These are phyloP conservation scores for Lomographa bimaculata DNA, from an alignment of 2,888 invertebrate genomes.

Conservation along the genomic window DNA sequence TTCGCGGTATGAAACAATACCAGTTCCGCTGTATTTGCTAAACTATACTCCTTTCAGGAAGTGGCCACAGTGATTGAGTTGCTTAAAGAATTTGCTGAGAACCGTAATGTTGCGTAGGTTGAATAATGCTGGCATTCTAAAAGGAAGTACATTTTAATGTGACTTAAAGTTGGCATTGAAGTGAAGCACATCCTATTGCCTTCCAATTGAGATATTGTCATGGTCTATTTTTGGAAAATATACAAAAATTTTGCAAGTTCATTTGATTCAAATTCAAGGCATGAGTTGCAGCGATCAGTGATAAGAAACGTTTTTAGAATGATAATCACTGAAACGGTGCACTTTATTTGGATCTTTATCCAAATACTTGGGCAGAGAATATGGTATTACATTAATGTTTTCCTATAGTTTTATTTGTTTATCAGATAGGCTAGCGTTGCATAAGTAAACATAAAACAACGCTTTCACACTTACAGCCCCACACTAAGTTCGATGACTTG, in stretches of 20 bases:
- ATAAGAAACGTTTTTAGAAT: too few species aligned
- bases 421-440: too few species aligned
- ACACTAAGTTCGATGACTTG: too few species aligned
- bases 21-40: constrained; percentile 79
- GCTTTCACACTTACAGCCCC: too few species aligned
- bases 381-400: too few species aligned
- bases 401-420: too few species aligned
- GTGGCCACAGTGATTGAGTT: constrained; percentile 54
- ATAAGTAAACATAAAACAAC: too few species aligned
- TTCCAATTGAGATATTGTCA: constrained; percentile 10
- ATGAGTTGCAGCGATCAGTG: too few species aligned
- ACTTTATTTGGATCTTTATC: too few species aligned
- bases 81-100: constrained; percentile 44
- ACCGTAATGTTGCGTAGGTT: constrained; percentile 37
- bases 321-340: too few species aligned
- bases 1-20: constrained; percentile 79
- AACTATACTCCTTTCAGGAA: constrained; percentile 75
- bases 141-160: constrained; percentile 8
- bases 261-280: constrained; percentile 2
- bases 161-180: constrained; percentile 11
- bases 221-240: constrained; percentile 1
- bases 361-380: too few species aligned
- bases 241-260: constrained; percentile 1
- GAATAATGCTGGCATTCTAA: constrained; percentile 37
- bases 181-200: constrained; percentile 33